Evolutionary conservation across 2,113 vertebrate genomes (phyloP), one percentile per base, ranked within the genome.

Genomic region (Tamias sibiricus): DNA sequence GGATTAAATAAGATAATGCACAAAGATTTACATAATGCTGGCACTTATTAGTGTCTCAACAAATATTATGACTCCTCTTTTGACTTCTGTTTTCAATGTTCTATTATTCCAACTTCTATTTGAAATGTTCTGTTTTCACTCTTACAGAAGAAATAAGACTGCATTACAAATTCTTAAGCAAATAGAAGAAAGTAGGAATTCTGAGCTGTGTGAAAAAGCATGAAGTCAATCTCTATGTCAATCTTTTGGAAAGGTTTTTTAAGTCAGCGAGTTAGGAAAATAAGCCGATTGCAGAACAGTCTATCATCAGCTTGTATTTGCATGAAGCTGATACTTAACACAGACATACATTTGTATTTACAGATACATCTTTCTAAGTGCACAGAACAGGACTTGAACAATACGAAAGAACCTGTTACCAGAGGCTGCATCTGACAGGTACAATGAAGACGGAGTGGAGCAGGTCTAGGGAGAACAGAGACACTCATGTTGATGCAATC

Each of bases 1-100:
- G 37, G 52, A 90, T 94, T 77, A 83, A 93, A 77, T 64, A 87
- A 91, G 40, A 75, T 77, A 71, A 95, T 59, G 76, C n/a, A 80
- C 11, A 91, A 87, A 92, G 71, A 59, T 49, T 84, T 90, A 57
- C 42, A 77, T 17, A 71, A 54, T 57, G 30, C 28, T 28, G 82
- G 42, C 71, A 85, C 76, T 92, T 85, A 64, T 84, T 64, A 95
- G 37, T 57, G 47, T 42, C 75, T 94, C 71, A 1, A 28, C 76
- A 92, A 92, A 95, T 77, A 24, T 82, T 49, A 80, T 52, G 76
- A 24, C 37, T 47, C 40, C 64, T 92, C 90, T 84, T 62, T 72
- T 59, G 28, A 52, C 68, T 35, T 24, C 24, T 87, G 37, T 74
- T 74, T 44, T 49, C 64, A 52, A 86, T 80, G 30, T 19, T 64